phyloP scores from a whole-genome alignment of 2,888 invertebrate species.

The Tuta absoluta region DNA sequence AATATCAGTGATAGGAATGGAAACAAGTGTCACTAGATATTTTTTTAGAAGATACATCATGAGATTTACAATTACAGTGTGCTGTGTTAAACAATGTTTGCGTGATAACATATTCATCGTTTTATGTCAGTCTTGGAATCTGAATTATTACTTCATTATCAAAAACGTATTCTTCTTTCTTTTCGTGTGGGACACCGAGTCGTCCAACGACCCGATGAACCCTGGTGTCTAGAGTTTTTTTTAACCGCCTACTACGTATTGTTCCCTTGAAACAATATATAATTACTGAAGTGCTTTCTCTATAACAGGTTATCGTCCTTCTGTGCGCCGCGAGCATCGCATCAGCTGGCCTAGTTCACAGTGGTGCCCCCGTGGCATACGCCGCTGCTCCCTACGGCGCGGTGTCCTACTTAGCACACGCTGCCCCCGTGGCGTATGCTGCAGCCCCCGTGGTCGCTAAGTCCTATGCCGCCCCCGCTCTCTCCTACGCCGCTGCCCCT shows the following conservation, averaged over 20 bases:
- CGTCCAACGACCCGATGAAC: no score
- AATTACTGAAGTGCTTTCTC: slow-evolving; percentile 12
- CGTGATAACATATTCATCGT: no score
- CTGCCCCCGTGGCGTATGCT: slow-evolving; percentile 40
- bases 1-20: not conserved
- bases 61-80: no score
- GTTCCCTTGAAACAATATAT: not conserved
- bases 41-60: not conserved
- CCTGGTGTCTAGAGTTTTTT: no score
- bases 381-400: slow-evolving; percentile 41
- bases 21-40: not conserved
- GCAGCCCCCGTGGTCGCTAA: slow-evolving; percentile 52
- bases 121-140: not conserved
- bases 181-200: no score
- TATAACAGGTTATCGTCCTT: slow-evolving; percentile 75
- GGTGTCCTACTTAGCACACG: slow-evolving; percentile 58
- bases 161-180: no score
- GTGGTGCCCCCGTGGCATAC: slow-evolving; percentile 59
- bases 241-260: no score
- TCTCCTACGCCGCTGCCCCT: slow-evolving; percentile 63
- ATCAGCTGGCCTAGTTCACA: slow-evolving; percentile 80
- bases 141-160: not conserved
- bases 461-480: slow-evolving; percentile 41
- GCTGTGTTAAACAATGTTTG: no score
- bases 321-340: slow-evolving; percentile 82